Evolutionary conservation across 2,888 invertebrate species (phyloP).

Genomic region (Tetragonula carbonaria): DNA sequence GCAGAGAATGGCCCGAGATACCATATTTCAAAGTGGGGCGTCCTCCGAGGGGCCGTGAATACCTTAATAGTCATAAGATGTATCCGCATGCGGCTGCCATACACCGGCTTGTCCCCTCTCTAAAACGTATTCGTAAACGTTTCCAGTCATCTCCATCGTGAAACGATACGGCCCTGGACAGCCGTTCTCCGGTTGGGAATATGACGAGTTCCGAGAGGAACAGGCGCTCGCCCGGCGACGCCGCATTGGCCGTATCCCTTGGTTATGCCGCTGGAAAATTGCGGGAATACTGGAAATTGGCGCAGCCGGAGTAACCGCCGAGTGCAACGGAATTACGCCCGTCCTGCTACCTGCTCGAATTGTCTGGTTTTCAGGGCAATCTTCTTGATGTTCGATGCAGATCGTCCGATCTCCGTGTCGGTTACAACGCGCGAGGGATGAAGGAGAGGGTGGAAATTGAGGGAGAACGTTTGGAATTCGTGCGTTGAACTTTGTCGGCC

Average conservation of each 20-base stretch:
- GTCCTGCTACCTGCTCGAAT: conserved; percentile 38
- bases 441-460: neutral
- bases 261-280: conserved; percentile 30
- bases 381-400: conserved; percentile 41
- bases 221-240: neutral
- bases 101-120: conserved; percentile 53
- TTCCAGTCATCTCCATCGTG: conserved; percentile 30
- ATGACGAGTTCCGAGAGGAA: conserved; percentile 41
- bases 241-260: neutral
- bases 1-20: conserved; percentile 66
- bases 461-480: neutral
- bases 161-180: conserved; percentile 63
- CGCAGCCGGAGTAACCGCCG: conserved; percentile 10
- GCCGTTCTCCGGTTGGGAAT: conserved; percentile 51
- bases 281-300: conserved; percentile 52
- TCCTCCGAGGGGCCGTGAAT: conserved; percentile 82
- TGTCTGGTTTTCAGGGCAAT: conserved; percentile 46
- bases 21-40: conserved; percentile 80
- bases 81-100: conserved; percentile 61
- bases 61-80: conserved; percentile 82
- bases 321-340: conserved; percentile 41
- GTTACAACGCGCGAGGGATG: too few relatives aligned
- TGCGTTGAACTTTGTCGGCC: neutral
- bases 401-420: neutral
- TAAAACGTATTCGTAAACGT: conserved; percentile 59